Base-by-base conservation (phyloP, 2,797 vertebrate genomes). In the Acipenser oxyrinchus region DNA sequence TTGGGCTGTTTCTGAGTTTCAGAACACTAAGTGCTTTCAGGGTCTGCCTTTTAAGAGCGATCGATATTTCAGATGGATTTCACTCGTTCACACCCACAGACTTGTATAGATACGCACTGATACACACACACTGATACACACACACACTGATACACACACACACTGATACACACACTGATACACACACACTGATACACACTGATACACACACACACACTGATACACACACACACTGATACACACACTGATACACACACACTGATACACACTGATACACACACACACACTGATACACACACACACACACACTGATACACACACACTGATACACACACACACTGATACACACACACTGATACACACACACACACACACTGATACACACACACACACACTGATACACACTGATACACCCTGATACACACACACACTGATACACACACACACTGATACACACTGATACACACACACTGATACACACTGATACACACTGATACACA, bases 1-100 rank as follows among this genome's bases (percentile, higher is more conserved):
- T 88, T 83, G 52, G 87, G 84, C 80, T 85, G 84, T 84, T 78
- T 82, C 80, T 75, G 75, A 84, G 86, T 81, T 78, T 85, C 71
- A 79, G 80, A 80, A 77, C 82, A 77, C 84, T 85, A 87, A 88
- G 84, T 86, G 86, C 84, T 87, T 62, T 15, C 66, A 65, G 48
- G 50, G 60, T 71, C 66, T 62, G 12, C 23, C 10, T 6, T 53
- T 63, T 13, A 8, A 66, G 62, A 15, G 13, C 13, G 48, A n/a
- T 37, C 58, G 59, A 60, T 65, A 65, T 15, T 10, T 6, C 23
- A 23, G 48, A 51, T 52, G 49, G 57, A 67, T 60, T 67, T 37
- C 64, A 58, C 9, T 10, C 48, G 13, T 37, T 37, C 23, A 37
- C 23, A 37, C 23, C 23, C 2, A 4, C 23, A 37, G 23, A 37